A percentile compares a stretch with the other conserved stretches of the same genome.
phyloP scores from a whole-genome alignment of 2,888 invertebrate genomes.

The Hyles lineata region DNA sequence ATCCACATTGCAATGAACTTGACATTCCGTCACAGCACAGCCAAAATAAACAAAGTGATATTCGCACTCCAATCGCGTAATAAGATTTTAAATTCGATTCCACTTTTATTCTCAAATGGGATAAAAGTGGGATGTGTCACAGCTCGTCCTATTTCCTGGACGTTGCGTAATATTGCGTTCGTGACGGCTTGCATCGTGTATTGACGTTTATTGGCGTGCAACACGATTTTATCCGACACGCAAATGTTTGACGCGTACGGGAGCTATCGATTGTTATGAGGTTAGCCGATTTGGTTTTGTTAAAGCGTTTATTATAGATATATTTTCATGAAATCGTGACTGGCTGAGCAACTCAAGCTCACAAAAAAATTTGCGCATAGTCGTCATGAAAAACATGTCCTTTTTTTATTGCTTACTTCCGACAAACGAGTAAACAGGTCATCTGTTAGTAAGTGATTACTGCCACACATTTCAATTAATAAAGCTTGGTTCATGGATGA shows the following conservation, averaged over 20 bases:
- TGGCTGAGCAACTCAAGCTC: too few species aligned
- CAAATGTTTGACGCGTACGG: not conserved
- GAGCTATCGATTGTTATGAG: slow-evolving; percentile 1
- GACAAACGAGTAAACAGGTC: too few species aligned
- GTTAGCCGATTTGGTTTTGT: not conserved
- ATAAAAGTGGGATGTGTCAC: not conserved
- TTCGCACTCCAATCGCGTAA: not conserved
- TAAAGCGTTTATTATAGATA: too few species aligned
- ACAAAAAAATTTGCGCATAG: too few species aligned
- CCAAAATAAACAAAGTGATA: not conserved
- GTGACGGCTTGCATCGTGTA: slow-evolving; percentile 30
- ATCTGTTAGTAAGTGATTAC: too few species aligned
- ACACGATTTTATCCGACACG: slow-evolving; percentile 4
- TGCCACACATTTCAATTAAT: too few species aligned
- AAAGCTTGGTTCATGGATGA: too few species aligned
- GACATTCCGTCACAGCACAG: too few species aligned
- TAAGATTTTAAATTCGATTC: not conserved
- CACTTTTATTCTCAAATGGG: not conserved
- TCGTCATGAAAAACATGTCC: too few species aligned
- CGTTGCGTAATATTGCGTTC: slow-evolving; percentile 7
- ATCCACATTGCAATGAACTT: too few species aligned
- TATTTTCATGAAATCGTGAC: too few species aligned
- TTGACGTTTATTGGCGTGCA: slow-evolving; percentile 33
- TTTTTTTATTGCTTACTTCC: too few species aligned
- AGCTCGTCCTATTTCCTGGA: slow-evolving; percentile 1